phyloP scores from a whole-genome alignment of 1,140 invertebrate species.

The Cheumatopsyche charites region DNA sequence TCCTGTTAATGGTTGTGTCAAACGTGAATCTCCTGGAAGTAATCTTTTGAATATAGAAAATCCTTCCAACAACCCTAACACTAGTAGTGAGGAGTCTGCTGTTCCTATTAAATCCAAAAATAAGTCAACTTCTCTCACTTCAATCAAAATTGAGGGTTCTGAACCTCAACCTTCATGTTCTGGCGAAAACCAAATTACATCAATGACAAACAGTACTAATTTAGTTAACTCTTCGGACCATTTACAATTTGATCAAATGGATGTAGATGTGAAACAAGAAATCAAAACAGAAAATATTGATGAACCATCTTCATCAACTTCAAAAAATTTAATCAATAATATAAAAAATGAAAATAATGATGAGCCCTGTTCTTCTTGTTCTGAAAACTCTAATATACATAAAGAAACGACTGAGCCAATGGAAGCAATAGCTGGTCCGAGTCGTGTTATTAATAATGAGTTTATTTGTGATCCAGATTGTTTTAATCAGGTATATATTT shows the following conservation, averaged over 20 bases:
- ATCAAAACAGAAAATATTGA: constrained; percentile 1
- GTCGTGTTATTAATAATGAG: constrained; percentile 23
- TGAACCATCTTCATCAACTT: not conserved
- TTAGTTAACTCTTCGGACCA: constrained; percentile 11
- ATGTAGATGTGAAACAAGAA: constrained; percentile 43
- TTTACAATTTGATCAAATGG: constrained; percentile 32
- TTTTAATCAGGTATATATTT: not conserved
- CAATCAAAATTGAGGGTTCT: constrained; percentile 5
- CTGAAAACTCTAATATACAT: not conserved
- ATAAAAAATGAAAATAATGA: constrained; percentile 33
- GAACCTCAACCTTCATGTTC: not conserved
- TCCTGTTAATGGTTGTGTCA: no score
- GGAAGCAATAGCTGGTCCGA: constrained; percentile 36
- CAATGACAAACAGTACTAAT: constrained; percentile 20
- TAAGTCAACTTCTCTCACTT: not conserved
- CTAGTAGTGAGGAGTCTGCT: no score
- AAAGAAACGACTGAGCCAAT: constrained; percentile 4
- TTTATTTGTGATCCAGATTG: no score
- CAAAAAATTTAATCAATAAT: not conserved
- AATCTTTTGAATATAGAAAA: no score
- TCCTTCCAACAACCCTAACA: no score
- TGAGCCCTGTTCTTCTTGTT: not conserved
- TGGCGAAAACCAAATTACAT: not conserved
- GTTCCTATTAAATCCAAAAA: no score
- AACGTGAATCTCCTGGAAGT: no score